phyloP scores from a whole-genome alignment of 2,888 invertebrate species.

The Euphydryas editha region DNA sequence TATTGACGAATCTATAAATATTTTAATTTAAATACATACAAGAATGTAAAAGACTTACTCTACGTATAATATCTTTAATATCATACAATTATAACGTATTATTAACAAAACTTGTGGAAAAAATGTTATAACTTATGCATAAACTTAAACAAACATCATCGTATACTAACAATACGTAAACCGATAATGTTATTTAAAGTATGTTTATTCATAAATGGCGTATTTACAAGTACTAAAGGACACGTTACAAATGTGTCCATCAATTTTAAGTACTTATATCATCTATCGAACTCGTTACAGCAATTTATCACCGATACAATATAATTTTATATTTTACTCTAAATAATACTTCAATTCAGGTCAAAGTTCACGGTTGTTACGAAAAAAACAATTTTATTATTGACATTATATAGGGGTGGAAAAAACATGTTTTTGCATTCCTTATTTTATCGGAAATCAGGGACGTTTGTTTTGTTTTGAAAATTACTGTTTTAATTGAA shows the following conservation, averaged over 20 bases:
- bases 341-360: slow-evolving; percentile 53
- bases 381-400: slow-evolving; percentile 1
- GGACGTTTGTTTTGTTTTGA: background rate
- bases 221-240: background rate
- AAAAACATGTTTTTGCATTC: background rate
- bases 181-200: background rate
- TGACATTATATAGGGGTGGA: background rate
- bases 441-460: background rate
- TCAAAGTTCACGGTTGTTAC: slow-evolving; percentile 40
- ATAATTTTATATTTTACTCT: slow-evolving; percentile 56
- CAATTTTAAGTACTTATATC: slow-evolving; percentile 12
- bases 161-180: background rate
- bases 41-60: too few relatives aligned
- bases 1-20: too few relatives aligned
- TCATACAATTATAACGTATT: too few relatives aligned
- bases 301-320: slow-evolving; percentile 62
- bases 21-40: too few relatives aligned
- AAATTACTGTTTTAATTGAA: background rate
- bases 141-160: background rate
- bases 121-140: too few relatives aligned
- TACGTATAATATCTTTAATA: too few relatives aligned
- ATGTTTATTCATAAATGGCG: background rate
- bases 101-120: too few relatives aligned
- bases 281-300: slow-evolving; percentile 40
- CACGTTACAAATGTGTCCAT: slow-evolving; percentile 6